Evolutionary conservation across 2,888 invertebrate genomes (phyloP), one percentile per base, ranked within the genome.

Genomic region (Chouioia cunea): DNA sequence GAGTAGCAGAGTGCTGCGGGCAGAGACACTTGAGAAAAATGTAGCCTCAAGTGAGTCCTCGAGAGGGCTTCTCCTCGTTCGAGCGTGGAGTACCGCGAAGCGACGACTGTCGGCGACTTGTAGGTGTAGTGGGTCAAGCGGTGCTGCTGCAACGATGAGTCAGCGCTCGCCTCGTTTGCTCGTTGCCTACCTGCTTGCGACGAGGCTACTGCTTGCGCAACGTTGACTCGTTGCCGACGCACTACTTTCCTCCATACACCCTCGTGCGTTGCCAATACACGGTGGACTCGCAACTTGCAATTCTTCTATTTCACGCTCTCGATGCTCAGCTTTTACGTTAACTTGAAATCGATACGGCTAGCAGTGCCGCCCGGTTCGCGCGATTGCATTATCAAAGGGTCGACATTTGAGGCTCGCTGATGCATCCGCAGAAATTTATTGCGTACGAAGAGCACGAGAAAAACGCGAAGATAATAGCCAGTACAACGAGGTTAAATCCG

Each of bases 401-500:
- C n/a, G n/a, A n/a, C n/a, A n/a, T n/a, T n/a, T n/a, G n/a, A n/a
- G n/a, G n/a, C n/a, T n/a, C n/a, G n/a, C n/a, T n/a, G n/a, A n/a
- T n/a, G n/a, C n/a, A n/a, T n/a, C n/a, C n/a, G n/a, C n/a, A n/a
- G n/a, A n/a, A n/a, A n/a, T n/a, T n/a, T n/a, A n/a, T n/a, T n/a
- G n/a, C n/a, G n/a, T n/a, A n/a, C n/a, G 46, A 53, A 43, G 23
- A 15, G 36, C 4, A 15, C 27, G 16, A 72, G n/a, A 44, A 12
- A 18, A 53, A 47, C 4, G 16, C 43, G 43, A 54, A 18, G 48
- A 54, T 77, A 73, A 76, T 75, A 67, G 60, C 63, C 56, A 52
- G 56, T 75, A n/a, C n/a, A 72, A 73, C 73, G 75, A 77, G 65
- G 58, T 77, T 67, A 75, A 71, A 43, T 62, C 47, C 6, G 57